A percentile compares a stretch with the other conserved stretches of the same genome.
These are phyloP conservation scores for Dryobota labecula DNA, from an alignment of 2,888 invertebrate genomes.

Conservation along the genomic window DNA sequence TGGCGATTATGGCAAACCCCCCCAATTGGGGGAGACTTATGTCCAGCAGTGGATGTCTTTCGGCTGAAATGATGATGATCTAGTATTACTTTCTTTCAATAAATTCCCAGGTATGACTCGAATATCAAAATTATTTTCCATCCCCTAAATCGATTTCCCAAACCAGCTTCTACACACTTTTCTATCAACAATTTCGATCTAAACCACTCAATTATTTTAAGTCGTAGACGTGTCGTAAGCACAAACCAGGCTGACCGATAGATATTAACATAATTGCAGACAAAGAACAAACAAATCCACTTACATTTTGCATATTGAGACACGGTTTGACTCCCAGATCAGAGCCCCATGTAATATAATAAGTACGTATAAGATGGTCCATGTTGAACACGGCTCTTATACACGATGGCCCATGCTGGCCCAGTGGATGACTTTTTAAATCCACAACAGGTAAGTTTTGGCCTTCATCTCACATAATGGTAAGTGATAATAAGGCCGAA, in stretches of 20 bases:
- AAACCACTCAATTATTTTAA: slow-evolving; percentile 45
- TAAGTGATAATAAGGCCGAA: too few species aligned
- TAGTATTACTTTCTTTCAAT: neutral
- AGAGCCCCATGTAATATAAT: neutral
- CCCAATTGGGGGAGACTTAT: too few species aligned
- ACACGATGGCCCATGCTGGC: neutral
- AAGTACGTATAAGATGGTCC: neutral
- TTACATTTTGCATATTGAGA: slow-evolving; percentile 50
- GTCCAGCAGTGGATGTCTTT: too few species aligned
- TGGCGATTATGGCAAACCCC: too few species aligned
- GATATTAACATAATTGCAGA: slow-evolving; percentile 56
- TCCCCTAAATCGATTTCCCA: neutral
- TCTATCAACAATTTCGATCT: slow-evolving; percentile 16
- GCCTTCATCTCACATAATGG: too few species aligned
- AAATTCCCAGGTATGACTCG: neutral
- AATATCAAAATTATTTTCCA: neutral
- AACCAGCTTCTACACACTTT: neutral
- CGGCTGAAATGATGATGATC: too few species aligned
- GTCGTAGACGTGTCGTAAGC: slow-evolving; percentile 47
- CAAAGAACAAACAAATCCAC: slow-evolving; percentile 52
- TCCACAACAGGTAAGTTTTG: too few species aligned
- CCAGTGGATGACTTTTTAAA: too few species aligned
- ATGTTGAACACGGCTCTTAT: neutral
- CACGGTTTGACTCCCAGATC: slow-evolving; percentile 18
- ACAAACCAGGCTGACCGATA: slow-evolving; percentile 33